A percentile compares a stretch with the other conserved stretches of the same genome.
phyloP scores from a whole-genome alignment of 1,140 invertebrate genomes.

The Trichonephila inaurata region DNA sequence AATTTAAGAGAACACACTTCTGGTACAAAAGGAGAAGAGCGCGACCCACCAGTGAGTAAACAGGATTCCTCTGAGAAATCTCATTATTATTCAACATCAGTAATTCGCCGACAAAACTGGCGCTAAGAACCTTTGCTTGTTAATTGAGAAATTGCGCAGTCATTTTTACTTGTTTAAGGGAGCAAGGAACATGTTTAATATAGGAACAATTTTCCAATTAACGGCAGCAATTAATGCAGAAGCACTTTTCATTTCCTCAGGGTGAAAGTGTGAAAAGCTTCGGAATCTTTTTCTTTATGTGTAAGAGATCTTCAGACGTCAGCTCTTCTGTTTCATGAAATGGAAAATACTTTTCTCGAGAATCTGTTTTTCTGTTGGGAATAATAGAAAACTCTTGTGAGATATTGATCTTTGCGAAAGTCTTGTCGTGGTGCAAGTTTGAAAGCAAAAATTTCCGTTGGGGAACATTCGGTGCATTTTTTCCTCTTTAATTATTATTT shows the following conservation, averaged over 20 bases:
- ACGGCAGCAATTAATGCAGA: conserved; percentile 37
- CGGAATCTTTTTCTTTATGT: neutral
- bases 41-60: neutral
- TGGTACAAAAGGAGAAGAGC: neutral
- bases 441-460: too few relatives aligned
- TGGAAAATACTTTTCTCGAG: neutral
- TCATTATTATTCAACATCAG: conserved; percentile 27
- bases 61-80: conserved; percentile 13
- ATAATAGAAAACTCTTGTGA: neutral
- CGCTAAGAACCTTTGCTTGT: conserved; percentile 14
- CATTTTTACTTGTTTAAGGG: conserved; percentile 32
- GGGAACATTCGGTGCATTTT: too few relatives aligned
- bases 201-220: conserved; percentile 54
- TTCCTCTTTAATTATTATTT: too few relatives aligned
- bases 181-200: conserved; percentile 1
- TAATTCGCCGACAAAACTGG: neutral
- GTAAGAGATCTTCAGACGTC: neutral
- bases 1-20: neutral
- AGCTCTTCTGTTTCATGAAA: neutral
- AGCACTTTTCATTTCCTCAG: conserved; percentile 6
- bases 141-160: conserved; percentile 12
- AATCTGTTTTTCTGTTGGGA: neutral
- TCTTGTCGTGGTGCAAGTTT: too few relatives aligned
- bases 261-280: neutral
- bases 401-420: neutral